phyloP scores from a whole-genome alignment of 1,140 invertebrate genomes.

The Eciton burchellii region DNA sequence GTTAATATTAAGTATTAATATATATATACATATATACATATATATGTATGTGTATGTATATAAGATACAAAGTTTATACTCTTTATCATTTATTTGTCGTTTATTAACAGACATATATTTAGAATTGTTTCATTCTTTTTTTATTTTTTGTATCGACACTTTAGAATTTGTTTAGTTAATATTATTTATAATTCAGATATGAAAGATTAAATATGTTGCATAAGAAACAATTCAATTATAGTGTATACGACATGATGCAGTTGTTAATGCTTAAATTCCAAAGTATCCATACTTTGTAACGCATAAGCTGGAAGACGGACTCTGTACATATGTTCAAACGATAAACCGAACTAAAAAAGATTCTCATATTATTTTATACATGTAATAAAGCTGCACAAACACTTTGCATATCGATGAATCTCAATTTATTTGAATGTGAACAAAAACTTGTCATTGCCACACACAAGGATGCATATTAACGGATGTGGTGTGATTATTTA shows the following conservation, averaged over 20 bases:
- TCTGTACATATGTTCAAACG: slow-evolving; percentile 13
- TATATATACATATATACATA: too few relatives aligned
- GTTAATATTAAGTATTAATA: too few relatives aligned
- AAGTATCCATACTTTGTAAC: slow-evolving; percentile 14
- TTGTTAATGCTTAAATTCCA: not conserved
- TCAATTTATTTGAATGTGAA: slow-evolving; percentile 52
- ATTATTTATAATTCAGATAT: not conserved
- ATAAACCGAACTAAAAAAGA: not conserved
- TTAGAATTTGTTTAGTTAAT: not conserved
- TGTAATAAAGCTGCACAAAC: slow-evolving; percentile 32
- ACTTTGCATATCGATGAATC: slow-evolving; percentile 30
- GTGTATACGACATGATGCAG: not conserved
- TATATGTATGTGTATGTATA: too few relatives aligned
- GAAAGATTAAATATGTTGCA: not conserved
- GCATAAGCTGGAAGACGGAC: slow-evolving; percentile 22
- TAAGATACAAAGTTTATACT: not conserved
- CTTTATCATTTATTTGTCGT: slow-evolving; percentile 21
- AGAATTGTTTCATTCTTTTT: not conserved
- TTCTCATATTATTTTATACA: slow-evolving; percentile 30
- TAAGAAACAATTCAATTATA: slow-evolving; percentile 1
- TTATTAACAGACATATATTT: slow-evolving; percentile 29
- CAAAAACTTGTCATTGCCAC: slow-evolving; percentile 24
- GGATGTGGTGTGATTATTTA: slow-evolving; percentile 31
- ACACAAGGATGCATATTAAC: slow-evolving; percentile 23
- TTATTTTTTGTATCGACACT: not conserved